phyloP scores from a whole-genome alignment of 2,888 invertebrate species.

The Corbicula japonica region DNA sequence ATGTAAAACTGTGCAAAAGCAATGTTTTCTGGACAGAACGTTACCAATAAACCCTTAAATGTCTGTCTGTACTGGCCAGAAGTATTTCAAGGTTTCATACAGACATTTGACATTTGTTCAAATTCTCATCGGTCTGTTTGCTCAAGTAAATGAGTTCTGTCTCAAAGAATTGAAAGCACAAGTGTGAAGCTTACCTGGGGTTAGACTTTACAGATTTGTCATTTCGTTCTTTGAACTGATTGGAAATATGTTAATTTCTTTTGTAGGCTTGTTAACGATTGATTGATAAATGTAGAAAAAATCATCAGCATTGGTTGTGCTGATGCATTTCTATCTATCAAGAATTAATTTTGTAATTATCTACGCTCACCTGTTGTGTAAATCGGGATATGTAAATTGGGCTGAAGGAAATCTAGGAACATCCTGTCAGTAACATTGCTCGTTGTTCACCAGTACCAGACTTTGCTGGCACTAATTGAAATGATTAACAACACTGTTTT shows the following conservation, averaged over 20 bases:
- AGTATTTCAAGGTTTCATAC: no score
- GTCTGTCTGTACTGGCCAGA: no score
- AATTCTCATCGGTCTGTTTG: no score
- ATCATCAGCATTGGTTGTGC: conserved; percentile 12
- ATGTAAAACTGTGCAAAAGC: no score
- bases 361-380: conserved; percentile 51
- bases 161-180: no score
- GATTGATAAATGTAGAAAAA: conserved; percentile 23
- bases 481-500: conserved; percentile 20
- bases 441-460: background rate
- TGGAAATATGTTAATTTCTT: conserved; percentile 16
- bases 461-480: conserved; percentile 20
- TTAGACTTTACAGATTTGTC: background rate
- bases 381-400: conserved; percentile 34
- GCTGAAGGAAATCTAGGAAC: conserved; percentile 30
- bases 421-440: conserved; percentile 48
- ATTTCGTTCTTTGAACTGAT: conserved; percentile 11
- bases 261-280: conserved; percentile 14
- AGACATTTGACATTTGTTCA: no score
- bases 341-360: conserved; percentile 58
- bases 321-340: conserved; percentile 13
- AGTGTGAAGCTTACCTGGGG: background rate
- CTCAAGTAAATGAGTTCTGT: no score
- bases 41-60: no score
- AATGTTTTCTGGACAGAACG: no score